A percentile compares a stretch with the other conserved stretches of the same genome.
Evolutionary conservation across 2,888 invertebrate species (phyloP).

Genomic region (Cyaniris semiargus): DNA sequence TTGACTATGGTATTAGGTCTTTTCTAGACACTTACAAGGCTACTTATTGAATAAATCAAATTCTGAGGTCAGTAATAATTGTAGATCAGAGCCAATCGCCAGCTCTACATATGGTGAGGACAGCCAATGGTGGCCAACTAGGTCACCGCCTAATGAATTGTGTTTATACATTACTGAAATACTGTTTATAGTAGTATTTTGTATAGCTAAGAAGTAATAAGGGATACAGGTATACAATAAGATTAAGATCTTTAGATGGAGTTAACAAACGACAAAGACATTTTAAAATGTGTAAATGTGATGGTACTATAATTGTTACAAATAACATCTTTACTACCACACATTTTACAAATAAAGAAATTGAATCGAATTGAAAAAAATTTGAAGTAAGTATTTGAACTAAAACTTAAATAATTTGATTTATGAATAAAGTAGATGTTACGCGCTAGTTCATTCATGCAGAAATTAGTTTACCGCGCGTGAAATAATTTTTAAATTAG

Average conservation of each 20-base stretch:
- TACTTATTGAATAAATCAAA: conserved; percentile 23
- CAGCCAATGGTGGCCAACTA: not conserved
- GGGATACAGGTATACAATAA: not conserved
- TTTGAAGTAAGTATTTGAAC: no score
- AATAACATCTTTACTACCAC: no score
- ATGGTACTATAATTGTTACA: no score
- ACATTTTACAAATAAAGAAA: no score
- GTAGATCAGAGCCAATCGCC: not conserved
- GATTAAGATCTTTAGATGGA: not conserved
- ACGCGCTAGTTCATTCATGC: no score
- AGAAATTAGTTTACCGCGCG: no score
- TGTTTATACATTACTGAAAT: not conserved
- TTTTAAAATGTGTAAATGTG: no score
- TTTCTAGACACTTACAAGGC: not conserved
- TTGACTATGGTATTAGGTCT: not conserved
- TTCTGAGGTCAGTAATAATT: not conserved
- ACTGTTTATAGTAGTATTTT: not conserved
- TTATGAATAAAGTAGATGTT: no score
- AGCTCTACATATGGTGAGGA: not conserved
- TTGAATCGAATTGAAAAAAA: no score
- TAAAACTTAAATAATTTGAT: no score
- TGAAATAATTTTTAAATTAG: no score
- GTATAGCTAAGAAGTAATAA: not conserved
- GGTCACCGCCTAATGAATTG: conserved; percentile 2
- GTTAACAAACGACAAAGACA: not conserved